phyloP scores from a whole-genome alignment of 2,113 vertebrate genomes.

The Phasianus colchicus region DNA sequence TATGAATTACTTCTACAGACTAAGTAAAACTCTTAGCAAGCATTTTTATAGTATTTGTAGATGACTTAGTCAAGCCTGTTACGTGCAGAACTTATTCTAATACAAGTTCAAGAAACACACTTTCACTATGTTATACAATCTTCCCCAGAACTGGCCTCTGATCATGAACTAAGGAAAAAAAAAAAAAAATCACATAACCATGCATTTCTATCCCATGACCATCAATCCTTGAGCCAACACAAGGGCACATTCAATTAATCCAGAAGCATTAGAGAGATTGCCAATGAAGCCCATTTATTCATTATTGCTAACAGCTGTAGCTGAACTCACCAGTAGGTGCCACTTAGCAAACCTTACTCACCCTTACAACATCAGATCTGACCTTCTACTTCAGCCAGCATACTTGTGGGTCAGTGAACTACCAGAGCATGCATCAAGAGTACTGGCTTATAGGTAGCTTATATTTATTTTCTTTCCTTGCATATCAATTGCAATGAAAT shows the following conservation, averaged over 20 bases:
- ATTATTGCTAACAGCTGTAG: neutral
- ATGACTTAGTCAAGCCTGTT: neutral
- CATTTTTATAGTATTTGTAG: constrained; percentile 30
- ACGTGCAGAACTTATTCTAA: neutral
- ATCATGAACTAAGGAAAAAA: neutral
- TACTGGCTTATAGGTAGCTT: neutral
- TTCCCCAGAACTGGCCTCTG: neutral
- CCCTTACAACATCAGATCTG: neutral
- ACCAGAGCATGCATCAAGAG: neutral
- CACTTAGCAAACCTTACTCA: neutral
- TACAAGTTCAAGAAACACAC: constrained; percentile 13
- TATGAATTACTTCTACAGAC: constrained; percentile 59
- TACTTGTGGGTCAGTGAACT: neutral
- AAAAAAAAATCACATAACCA: neutral
- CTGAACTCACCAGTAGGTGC: neutral
- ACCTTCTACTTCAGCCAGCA: neutral
- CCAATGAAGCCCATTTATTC: neutral
- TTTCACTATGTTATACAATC: neutral
- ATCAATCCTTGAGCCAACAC: neutral
- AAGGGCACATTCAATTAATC: neutral
- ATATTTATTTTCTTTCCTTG: neutral
- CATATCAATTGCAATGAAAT: neutral
- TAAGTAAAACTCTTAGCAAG: neutral
- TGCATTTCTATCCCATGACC: neutral
- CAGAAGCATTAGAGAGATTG: neutral